Evolutionary conservation across 2,797 vertebrate genomes (phyloP).

Genomic region (Uromys caudimaculatus): DNA sequence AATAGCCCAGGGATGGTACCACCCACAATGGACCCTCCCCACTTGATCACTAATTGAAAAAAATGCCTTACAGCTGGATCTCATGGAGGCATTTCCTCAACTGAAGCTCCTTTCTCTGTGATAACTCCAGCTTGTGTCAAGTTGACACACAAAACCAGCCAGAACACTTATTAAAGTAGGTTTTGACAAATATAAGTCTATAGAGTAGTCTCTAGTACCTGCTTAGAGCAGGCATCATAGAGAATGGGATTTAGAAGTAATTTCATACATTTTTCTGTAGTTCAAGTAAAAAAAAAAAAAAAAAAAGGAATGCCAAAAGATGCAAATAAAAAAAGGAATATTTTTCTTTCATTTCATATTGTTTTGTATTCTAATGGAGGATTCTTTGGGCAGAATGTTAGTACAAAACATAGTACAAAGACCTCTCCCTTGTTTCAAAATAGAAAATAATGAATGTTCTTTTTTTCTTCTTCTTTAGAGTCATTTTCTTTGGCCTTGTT

Average conservation of each 20-base stretch:
- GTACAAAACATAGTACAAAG: not conserved
- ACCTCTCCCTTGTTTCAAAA: not conserved
- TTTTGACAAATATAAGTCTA: no score
- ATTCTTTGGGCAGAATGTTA: not conserved
- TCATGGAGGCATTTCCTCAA: no score
- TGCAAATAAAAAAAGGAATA: not conserved
- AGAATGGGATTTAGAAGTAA: not conserved
- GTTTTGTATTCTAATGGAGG: constrained; percentile 20
- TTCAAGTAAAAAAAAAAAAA: not conserved
- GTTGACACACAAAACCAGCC: no score
- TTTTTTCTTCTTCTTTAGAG: not conserved
- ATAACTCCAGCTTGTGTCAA: no score
- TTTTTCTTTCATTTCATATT: not conserved
- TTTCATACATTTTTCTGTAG: not conserved
- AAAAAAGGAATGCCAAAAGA: not conserved
- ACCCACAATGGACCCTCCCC: no score
- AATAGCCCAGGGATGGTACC: no score
- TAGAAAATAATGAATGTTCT: not conserved
- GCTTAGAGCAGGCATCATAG: not conserved
- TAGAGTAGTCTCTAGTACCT: not conserved
- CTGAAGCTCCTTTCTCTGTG: no score
- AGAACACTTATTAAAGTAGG: not conserved
- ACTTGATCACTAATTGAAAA: no score
- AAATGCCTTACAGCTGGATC: no score
- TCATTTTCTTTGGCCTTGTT: not conserved